Evolutionary conservation across 2,888 invertebrate genomes (phyloP).

Genomic region (Rhopalosiphum nymphaeae): DNA sequence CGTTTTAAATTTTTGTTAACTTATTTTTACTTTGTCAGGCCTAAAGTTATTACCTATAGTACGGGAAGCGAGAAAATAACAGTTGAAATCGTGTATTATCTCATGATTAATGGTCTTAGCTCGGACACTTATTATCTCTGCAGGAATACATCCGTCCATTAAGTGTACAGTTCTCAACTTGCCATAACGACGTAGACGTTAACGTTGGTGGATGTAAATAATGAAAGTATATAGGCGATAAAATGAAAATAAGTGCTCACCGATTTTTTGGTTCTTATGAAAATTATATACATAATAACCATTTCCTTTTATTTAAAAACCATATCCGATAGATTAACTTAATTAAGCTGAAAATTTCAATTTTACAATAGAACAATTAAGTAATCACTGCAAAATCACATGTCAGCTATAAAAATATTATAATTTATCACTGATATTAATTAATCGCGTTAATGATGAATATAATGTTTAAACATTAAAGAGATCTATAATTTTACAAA

Average conservation of each 20-base stretch:
- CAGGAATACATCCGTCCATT: neutral
- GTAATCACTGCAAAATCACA: neutral
- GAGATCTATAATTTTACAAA: neutral
- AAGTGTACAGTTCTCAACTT: neutral
- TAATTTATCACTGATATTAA: neutral
- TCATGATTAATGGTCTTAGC: constrained; percentile 5
- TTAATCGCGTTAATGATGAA: neutral
- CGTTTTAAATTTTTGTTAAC: neutral
- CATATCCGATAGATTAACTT: neutral
- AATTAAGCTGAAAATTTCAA: neutral
- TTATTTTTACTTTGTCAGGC: neutral
- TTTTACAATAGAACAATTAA: neutral
- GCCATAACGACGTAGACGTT: neutral
- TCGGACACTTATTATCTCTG: neutral
- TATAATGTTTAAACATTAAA: neutral
- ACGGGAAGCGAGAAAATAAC: neutral
- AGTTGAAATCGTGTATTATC: constrained; percentile 15
- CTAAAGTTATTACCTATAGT: neutral
- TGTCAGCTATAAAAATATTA: neutral
- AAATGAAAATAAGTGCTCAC: neutral
- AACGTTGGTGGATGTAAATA: neutral
- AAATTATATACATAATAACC: neutral
- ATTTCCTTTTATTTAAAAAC: neutral
- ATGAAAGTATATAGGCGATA: constrained; percentile 7
- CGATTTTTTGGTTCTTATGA: neutral